These are phyloP conservation scores for Hecatera dysodea DNA, from an alignment of 2,888 invertebrate species.

Conservation along the genomic window DNA sequence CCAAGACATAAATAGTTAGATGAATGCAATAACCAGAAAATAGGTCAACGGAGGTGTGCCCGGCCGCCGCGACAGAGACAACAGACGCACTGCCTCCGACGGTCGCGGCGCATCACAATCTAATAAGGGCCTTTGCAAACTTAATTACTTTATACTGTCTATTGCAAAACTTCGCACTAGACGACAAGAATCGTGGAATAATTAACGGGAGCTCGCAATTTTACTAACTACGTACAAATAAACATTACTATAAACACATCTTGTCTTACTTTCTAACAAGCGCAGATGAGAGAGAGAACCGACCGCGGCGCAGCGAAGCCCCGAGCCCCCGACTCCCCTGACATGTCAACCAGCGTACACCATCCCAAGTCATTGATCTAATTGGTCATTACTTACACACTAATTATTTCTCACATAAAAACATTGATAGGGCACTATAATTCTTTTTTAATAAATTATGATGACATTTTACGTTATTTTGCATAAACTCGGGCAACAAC, in stretches of 20 bases:
- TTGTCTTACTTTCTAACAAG: slow-evolving; percentile 80
- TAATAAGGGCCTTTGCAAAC: slow-evolving; percentile 78
- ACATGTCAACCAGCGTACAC: slow-evolving; percentile 81
- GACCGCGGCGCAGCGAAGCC: slow-evolving; percentile 78
- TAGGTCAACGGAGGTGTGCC: slow-evolving; percentile 91
- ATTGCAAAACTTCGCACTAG: slow-evolving; percentile 60
- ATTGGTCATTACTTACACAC: slow-evolving; percentile 74
- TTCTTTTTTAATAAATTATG: slow-evolving; percentile 21
- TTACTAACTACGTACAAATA: slow-evolving; percentile 68
- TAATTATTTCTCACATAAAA: slow-evolving; percentile 55
- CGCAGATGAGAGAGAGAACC: slow-evolving; percentile 78
- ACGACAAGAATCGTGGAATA: slow-evolving; percentile 61
- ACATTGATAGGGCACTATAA: slow-evolving; percentile 42
- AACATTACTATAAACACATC: slow-evolving; percentile 75
- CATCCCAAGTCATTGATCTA: slow-evolving; percentile 85
- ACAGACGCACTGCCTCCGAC: slow-evolving; percentile 80
- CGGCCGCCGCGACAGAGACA: slow-evolving; percentile 84
- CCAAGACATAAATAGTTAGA: slow-evolving; percentile 88
- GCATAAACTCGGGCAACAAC: slow-evolving; percentile 25
- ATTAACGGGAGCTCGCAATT: slow-evolving; percentile 65
- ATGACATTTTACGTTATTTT: slow-evolving; percentile 37
- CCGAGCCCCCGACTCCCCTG: slow-evolving; percentile 77
- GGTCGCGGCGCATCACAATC: slow-evolving; percentile 77
- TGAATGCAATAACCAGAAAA: slow-evolving; percentile 90
- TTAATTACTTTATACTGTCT: slow-evolving; percentile 69